Evolutionary conservation across 2,113 vertebrate species (phyloP), one percentile per base, ranked within the genome.

Genomic region (Siniperca chuatsi): DNA sequence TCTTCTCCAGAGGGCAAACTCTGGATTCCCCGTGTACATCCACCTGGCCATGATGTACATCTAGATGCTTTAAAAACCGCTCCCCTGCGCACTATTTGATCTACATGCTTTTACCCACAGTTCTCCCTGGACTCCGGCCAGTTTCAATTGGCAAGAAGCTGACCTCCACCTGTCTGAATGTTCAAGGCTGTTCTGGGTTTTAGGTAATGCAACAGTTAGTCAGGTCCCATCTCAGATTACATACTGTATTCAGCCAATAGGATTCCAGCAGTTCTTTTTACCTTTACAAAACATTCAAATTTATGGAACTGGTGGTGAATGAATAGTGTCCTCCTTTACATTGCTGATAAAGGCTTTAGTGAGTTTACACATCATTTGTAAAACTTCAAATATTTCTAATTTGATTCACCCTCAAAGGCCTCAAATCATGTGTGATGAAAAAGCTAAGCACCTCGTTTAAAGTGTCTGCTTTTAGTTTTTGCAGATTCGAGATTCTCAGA

Each of bases 1-100:
- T 72, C 23, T 40, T 55, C 25, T 75, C 20, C 23, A 23, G 68
- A 66, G 29, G 52, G 55, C 6, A 6, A 8, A 72, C 67, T 66
- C 40, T 73, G 73, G 69, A 74, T 29, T 11, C n/a, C 58, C 12
- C 13, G 1, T 25, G 13, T n/a, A 23, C 68, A 20, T n/a, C 12
- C 11, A 37, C 44, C 5, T 37, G 37, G 16, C 8, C 46, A 42
- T 20, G 54, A 62, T 37, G 65, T 58, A 57, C 58, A 20, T 58
- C 66, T 50, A 76, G 37, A 78, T 62, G 55, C 82, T 82, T 65
- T 81, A 78, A 80, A 75, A 73, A 60, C 42, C 48, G 54, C 52
- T 78, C 64, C 25, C 50, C 25, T 62, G 54, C 67, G 71, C 70
- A 75, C 75, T 70, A 13, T 71, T 54, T 64, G 60, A 57, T 67